Evolutionary conservation across 2,797 vertebrate species (phyloP), one percentile per base, ranked within the genome.

Genomic region (Dryobates pubescens): DNA sequence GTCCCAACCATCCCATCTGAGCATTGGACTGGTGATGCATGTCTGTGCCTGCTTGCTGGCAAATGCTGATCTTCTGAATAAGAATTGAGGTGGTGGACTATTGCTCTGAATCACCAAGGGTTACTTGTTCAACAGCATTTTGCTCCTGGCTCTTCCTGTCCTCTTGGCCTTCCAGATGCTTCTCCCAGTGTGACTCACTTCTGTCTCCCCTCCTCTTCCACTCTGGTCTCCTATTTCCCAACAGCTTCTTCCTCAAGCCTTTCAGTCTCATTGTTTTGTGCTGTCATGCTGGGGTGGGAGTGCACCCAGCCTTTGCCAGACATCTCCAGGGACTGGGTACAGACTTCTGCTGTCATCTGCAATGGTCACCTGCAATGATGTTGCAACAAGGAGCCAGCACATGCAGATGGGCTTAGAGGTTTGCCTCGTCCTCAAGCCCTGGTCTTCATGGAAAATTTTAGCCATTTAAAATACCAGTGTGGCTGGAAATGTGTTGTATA

Each of bases 121-220:
- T 94, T 70, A 30, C 67, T 67, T 41, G 36, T 29, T 86, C 76
- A 56, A 67, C 56, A 70, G 0, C 67, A 45, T 80, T 75, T 80
- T 75, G 24, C 15, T 93, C 19, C 16, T 38, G n/a, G 22, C 67
- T 88, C 64, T 49, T 90, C 38, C 63, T 92, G n/a, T 90, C 34
- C 63, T 92, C 34, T 61, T 80, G 65, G 65, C 58, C 34, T 9
- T 83, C 12, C 22, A 70, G 45, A 80, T 79, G 32, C 71, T 82
- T 54, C 69, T 89, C 81, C 43, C 74, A 56, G 3, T 3, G 2
- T 69, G 74, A 62, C 54, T 87, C 29, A 12, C n/a, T 65, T 62
- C 2, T 7, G 5, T 32, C 22, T 75, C 63, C 54, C 71, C 67
- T 79, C 47, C 47, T 69, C 61, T 73, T 76, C 36, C 61, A 56